Base-by-base conservation (phyloP, 2,797 vertebrate genomes). In the Characodon lateralis region DNA sequence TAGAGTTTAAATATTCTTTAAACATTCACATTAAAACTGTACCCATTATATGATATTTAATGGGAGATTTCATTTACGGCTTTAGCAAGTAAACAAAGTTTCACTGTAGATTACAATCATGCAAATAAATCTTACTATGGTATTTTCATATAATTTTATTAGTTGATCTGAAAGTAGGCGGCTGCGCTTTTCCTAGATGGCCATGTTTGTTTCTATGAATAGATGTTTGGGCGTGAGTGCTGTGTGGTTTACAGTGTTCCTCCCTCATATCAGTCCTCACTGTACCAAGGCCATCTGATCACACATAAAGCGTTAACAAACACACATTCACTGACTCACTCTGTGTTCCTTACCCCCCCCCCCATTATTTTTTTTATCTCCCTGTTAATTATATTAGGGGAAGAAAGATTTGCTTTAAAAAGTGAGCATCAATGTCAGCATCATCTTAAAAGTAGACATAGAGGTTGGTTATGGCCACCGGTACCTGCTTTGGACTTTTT, bases 141-240 rank as follows among this genome's bases (percentile, higher is more conserved):
- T 75, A 63, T 79, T 76, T 80, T 88, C 72, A 73, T 85, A 77
- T 88, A 43, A 81, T 89, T 88, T 81, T 76, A 31, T 77, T 83
- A 87, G 76, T 73, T 89, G 82, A 92, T 92, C 78, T 87, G 79
- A 85, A 85, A 72, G 75, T 76, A 70, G 83, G 70, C 65, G 16
- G 78, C 74, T 89, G 79, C 71, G 66, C 61, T 61, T 59, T 81
- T 89, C 88, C 88, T 86, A 69, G 78, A 87, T 84, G 77, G 68
- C 76, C 76, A 78, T 78, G 41, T 81, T 76, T 88, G 74, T 83
- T 84, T 87, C 80, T 83, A 85, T 89, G 89, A 91, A 91, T 85
- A 90, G 84, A 87, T 71, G 71, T 77, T 72, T 28, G 18, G 68
- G 66, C 78, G 77, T 78, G 69, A 66, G 77, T 83, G 77, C 70